phyloP scores from a whole-genome alignment of 2,888 invertebrate species.

The Zygaena filipendulae region DNA sequence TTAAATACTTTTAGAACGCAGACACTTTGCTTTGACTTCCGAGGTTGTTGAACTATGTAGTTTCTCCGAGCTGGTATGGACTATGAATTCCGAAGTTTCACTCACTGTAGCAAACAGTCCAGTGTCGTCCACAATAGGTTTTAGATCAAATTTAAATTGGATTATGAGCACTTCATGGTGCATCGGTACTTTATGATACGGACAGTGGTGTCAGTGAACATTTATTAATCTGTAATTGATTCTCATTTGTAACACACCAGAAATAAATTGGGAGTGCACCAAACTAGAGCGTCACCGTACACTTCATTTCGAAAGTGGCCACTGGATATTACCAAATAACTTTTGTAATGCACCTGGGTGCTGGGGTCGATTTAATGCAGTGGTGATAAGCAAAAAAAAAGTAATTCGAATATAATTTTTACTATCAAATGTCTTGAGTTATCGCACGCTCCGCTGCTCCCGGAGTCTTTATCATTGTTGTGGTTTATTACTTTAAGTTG shows the following conservation, averaged over 20 bases:
- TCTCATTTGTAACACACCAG: no score
- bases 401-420: conserved; percentile 35
- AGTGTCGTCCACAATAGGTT: conserved; percentile 46
- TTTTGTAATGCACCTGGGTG: no score
- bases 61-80: no score
- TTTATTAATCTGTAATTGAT: no score
- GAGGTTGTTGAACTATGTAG: no score
- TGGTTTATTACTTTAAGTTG: conserved; percentile 26
- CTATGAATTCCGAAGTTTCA: conserved; percentile 42
- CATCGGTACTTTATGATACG: conserved; percentile 50
- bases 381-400: no score
- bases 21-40: no score
- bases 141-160: conserved; percentile 58
- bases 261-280: no score
- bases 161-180: conserved; percentile 55
- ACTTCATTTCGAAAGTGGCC: conserved; percentile 16
- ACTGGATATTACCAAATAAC: no score
- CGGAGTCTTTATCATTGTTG: conserved; percentile 36
- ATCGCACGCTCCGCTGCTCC: conserved; percentile 41
- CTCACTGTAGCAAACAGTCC: conserved; percentile 44
- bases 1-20: no score
- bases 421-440: conserved; percentile 30
- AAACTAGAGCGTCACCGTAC: no score
- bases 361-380: no score
- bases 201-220: conserved; percentile 50